Percentiles rank a stretch among this genome's conserved stretches.
Conservation (phyloP, 2,797 vertebrate species). For the Clarias platycephalus region DNA sequence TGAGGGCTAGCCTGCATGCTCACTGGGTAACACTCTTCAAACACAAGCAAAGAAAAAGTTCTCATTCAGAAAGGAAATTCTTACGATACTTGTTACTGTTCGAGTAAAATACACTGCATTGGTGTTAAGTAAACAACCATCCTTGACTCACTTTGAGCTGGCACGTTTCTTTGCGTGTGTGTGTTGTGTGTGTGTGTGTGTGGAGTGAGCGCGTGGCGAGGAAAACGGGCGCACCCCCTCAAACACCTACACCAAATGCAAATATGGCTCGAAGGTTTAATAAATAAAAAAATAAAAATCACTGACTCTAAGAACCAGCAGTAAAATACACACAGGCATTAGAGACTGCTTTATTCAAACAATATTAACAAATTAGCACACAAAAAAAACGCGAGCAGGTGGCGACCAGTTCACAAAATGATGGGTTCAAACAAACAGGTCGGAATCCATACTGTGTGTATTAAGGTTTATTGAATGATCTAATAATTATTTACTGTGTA, state of each 20-base stretch:
- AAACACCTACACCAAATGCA: slow-evolving; percentile 62
- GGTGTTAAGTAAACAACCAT: not conserved
- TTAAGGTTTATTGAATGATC: no score
- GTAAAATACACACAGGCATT: not conserved
- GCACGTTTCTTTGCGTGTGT: not conserved
- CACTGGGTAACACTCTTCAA: not conserved
- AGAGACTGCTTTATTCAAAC: not conserved
- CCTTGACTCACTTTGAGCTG: not conserved
- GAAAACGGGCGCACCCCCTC: slow-evolving; percentile 58
- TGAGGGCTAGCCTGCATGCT: no score
- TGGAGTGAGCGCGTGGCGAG: slow-evolving; percentile 22
- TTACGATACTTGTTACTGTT: not conserved
- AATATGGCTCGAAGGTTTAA: slow-evolving; percentile 36
- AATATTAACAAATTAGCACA: no score
- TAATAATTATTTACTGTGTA: not conserved
- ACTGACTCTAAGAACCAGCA: not conserved
- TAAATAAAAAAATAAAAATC: not conserved
- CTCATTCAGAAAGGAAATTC: not conserved
- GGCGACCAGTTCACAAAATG: not conserved
- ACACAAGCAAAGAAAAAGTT: not conserved
- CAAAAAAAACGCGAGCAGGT: not conserved
- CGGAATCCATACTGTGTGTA: not conserved
- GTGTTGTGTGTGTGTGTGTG: slow-evolving; percentile 9
- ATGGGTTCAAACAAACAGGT: not conserved
- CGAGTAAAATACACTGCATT: not conserved